A percentile compares a stretch with the other conserved stretches of the same genome.
Evolutionary conservation across 2,113 vertebrate genomes (phyloP).

Genomic region (Otis tarda): DNA sequence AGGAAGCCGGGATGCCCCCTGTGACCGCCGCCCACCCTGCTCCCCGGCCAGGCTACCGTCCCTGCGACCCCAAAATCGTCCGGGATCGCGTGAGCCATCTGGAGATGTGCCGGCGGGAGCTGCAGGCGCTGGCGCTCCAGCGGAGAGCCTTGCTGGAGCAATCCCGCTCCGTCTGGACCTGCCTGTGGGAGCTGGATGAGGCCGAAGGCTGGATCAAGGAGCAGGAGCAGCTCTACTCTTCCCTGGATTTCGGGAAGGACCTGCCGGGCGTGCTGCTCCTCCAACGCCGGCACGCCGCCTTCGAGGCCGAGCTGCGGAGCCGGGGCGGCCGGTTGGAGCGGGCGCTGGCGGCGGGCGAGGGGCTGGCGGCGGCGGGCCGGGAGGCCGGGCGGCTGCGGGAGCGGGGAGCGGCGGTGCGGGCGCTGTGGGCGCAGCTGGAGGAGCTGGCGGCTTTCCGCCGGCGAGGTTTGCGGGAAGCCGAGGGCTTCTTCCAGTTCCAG

Average conservation of each 20-base stretch:
- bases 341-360: conserved; percentile 79
- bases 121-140: conserved; percentile 81
- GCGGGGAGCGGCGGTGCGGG: conserved; percentile 74
- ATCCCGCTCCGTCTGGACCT: conserved; percentile 90
- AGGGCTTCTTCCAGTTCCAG: conserved; percentile 94
- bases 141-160: conserved; percentile 86
- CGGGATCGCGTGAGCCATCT: conserved; percentile 89
- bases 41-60: conserved; percentile 84
- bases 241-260: conserved; percentile 93
- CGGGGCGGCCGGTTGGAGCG: conserved; percentile 78
- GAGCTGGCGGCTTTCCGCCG: conserved; percentile 88
- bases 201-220: conserved; percentile 94
- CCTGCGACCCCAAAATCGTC: conserved; percentile 94
- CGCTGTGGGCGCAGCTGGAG: conserved; percentile 90
- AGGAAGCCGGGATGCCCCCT: fast-evolving
- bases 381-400: conserved; percentile 74
- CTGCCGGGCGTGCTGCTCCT: conserved; percentile 88
- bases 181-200: conserved; percentile 93
- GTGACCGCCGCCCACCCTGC: fast-evolving
- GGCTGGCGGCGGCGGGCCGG: conserved; percentile 75
- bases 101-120: conserved; percentile 86
- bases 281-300: conserved; percentile 89
- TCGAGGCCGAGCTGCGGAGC: conserved; percentile 90
- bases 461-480: conserved; percentile 85
- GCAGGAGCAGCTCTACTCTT: conserved; percentile 93